These are phyloP conservation scores for Apamea anceps DNA, from an alignment of 2,888 invertebrate species.

Conservation along the genomic window DNA sequence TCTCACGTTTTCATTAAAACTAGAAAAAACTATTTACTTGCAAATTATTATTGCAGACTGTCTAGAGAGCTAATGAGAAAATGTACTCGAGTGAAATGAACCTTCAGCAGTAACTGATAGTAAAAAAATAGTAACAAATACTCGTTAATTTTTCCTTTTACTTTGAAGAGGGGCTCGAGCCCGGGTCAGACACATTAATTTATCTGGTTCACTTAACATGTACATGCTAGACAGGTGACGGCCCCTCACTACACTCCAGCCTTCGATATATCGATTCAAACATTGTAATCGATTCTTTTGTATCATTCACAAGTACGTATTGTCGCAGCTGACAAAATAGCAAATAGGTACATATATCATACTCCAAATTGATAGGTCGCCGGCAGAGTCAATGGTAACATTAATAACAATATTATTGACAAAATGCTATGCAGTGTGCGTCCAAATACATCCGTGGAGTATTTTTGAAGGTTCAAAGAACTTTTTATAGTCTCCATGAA, in stretches of 20 bases:
- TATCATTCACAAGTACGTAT: conserved; percentile 7
- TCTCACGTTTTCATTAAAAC: conserved; percentile 57
- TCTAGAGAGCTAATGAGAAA: conserved; percentile 70
- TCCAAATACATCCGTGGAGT: conserved; percentile 63
- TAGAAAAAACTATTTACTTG: conserved; percentile 64
- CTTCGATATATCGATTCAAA: conserved; percentile 32
- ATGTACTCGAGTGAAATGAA: conserved; percentile 67
- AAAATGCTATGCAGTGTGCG: conserved; percentile 62
- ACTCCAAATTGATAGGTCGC: conserved; percentile 65
- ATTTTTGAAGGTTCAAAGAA: conserved; percentile 77
- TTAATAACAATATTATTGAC: conserved; percentile 74
- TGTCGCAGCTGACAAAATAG: conserved; percentile 49
- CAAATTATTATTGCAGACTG: conserved; percentile 64
- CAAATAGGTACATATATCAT: conserved; percentile 44
- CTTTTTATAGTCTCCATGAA: conserved; percentile 80
- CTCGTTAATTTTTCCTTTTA: conserved; percentile 63
- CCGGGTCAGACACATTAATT: conserved; percentile 71
- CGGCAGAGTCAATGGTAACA: conserved; percentile 68
- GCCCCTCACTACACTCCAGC: conserved; percentile 18
- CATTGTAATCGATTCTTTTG: conserved; percentile 46
- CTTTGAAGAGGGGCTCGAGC: conserved; percentile 60
- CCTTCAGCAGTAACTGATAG: conserved; percentile 60
- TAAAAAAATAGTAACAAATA: conserved; percentile 65
- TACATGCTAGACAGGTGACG: conserved; percentile 66
- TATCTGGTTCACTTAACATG: conserved; percentile 72